Evolutionary conservation across 2,888 invertebrate genomes (phyloP), one percentile per base, ranked within the genome.

Genomic region (Phengaris alcon): DNA sequence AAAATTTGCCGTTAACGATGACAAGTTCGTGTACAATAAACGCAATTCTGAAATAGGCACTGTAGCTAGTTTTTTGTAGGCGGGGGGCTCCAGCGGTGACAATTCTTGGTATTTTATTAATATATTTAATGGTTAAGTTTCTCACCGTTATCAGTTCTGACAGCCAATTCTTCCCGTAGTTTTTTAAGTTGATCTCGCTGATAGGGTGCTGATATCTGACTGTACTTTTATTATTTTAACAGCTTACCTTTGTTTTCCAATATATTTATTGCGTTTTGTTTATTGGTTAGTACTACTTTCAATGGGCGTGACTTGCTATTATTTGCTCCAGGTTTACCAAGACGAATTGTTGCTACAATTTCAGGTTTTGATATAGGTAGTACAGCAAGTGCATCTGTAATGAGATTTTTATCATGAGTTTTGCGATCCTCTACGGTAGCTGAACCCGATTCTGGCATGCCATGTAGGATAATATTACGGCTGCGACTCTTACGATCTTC

Each of bases 21-120:
- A 35, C 64, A 59, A 8, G 59, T 59, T 59, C 15, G 59, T 59
- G 59, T 59, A 59, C 6, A n/a, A 52, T 52, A 52, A 10, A 6
- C 52, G 1, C 52, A 52, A 9, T 52, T 52, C 52, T 3, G 52
- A 52, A 9, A 52, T 52, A 52, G 8, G 0, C 3, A 12, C 52
- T 10, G 8, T 52, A 52, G 52, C 52, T 52, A 52, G 52, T 52
- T 52, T 12, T 52, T 52, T 12, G 2, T 52, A 52, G 8, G 52
- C 12, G 7, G 52, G 7, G 52, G 6, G 52, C 52, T 6, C 7
- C 46, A 46, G 46, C 46, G 46, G 2, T 57, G 57, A 57, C 15
- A 57, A 57, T 57, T 13, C 57, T 90, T 35, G 55, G 77, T 74
- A 4, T n/a, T 70, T 35, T 68, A 46, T 57, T 57, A 7, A 57